Base-by-base conservation (phyloP, 2,113 vertebrate species). In the Eurystomus gularis region DNA sequence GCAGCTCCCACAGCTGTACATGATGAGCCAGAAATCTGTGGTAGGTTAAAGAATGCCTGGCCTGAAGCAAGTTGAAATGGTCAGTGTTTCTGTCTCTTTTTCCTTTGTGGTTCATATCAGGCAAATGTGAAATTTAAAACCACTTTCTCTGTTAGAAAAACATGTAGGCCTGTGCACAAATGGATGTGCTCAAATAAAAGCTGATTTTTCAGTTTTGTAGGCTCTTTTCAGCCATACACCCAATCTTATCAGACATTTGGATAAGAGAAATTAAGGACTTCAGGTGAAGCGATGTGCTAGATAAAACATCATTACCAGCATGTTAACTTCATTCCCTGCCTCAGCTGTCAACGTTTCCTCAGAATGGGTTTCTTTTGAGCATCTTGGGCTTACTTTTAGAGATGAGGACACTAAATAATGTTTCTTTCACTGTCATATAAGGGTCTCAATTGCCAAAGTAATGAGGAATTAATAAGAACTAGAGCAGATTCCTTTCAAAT, bases 1-100 rank as follows among this genome's bases (percentile, higher is more conserved):
- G 90, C 91, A 93, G 51, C 69, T 98, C 24, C 98, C 98, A 17
- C 97, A 98, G 40, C 98, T 98, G 46, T 98, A 98, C 75, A 78
- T 42, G 44, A 95, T 79, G 18, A 97, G 96, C 33, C 98, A 98
- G 88, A 97, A 92, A 61, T 98, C 98, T 89, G 91, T 97, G 98
- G 98, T 98, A 96, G 46, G 97, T 95, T 72, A 35, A n/a, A 28
- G 58, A 55, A 28, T n/a, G 13, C 15, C 40, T 60, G 31, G 21
- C 49, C 64, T 26, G 29, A 79, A 44, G 19, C 5, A 40, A 18
- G 21, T 12, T 17, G 6, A 17, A 78, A 39, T 17, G 7, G 26
- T 82, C 75, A 91, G 49, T 21, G 29, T 71, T 58, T 77, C 29
- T 75, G 14, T 42, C 33, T 85, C 17, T 57, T 33, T 77, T 65